Evolutionary conservation across 2,888 invertebrate species (phyloP), one percentile per base, ranked within the genome.

Genomic region (Amaurobius ferox): DNA sequence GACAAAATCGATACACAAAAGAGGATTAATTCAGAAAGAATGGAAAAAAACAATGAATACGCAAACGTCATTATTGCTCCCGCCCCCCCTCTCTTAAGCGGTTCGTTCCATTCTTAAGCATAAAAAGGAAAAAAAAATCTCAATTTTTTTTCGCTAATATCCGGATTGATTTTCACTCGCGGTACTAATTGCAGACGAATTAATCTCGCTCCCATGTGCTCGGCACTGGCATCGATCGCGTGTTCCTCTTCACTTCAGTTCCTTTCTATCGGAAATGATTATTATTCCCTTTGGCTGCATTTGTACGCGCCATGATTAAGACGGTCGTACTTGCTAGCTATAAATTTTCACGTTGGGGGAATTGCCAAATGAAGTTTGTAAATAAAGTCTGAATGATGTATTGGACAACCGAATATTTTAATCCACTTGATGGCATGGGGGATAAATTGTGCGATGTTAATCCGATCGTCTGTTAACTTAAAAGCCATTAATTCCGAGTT

Each of bases 141-240:
- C n/a, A 16, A 16, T 55, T 5, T 55, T 55, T 55, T 16, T 55
- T 39, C 28, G 11, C 23, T 74, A 74, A 64, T 74, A 74, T 64
- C 35, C 74, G 61, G 74, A 74, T 74, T 74, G 74, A 74, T 74
- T 74, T 74, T 74, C 64, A 64, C 64, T 30, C 29, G 64, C 30
- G 5, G 64, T 35, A 62, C 64, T 74, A 74, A 74, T 74, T 74
- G 74, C 74, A 62, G 29, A 40, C 29, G 74, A 74, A 74, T 74
- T 74, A 62, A 74, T 74, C 74, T 74, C 40, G 39, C 61, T 61
- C 55, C 61, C 55, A 72, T 72, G 29, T 29, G 30, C 64, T 30
- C 30, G 16, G 64, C 30, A 28, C 40, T 64, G 62, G 61, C 35
- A 74, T 74, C 74, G 74, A 64, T 74, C 62, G 13, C 26, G 16